Base-by-base conservation (phyloP, 1,140 invertebrate species). In the Popillia japonica region DNA sequence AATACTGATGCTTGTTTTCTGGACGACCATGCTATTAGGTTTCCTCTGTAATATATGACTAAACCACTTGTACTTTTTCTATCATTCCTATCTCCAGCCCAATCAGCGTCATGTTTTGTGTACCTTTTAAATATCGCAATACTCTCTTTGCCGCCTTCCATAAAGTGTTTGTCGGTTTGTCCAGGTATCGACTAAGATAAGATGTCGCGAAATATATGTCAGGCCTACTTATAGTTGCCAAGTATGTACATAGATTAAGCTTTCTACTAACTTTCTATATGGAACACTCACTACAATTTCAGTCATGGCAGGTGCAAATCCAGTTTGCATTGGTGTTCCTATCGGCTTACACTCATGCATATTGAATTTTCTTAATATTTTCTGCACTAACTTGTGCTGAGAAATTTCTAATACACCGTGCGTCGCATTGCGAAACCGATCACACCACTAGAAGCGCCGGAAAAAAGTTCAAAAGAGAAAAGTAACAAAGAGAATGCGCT, bases 131-230 rank as follows among this genome's bases (percentile, higher is more conserved):
- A 64, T 89, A 87, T 17, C 80, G 78, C 14, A 86, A 79, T 0
- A 89, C 81, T 22, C 83, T 75, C 78, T 88, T 88, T 2, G 85
- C 81, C 6, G 80, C 82, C 78, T 78, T 82, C 81, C 86, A 87
- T 78, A 89, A 85, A 10, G 76, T 72, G 40, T 81, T 48, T 40
- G 82, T 78, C 42, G 82, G 85, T 59, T 81, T 82, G 87, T 75
- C 83, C 42, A 78, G 85, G 80, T 81, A 89, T 85, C 78, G 86
- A 87, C 72, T 86, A 11, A 83, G 10, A 11, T 8, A 2, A 23
- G 40, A 27, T 7, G 87, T 83, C 74, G 81, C 83, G 77, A 80
- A 87, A 27, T 83, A 82, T 17, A 87, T 79, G 68, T 87, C 85
- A 23, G 87, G 85, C 80, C 87, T 83, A 8, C 87, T 87, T 2